Base-by-base conservation (phyloP, 2,888 invertebrate species). In the Buathra laborator region DNA sequence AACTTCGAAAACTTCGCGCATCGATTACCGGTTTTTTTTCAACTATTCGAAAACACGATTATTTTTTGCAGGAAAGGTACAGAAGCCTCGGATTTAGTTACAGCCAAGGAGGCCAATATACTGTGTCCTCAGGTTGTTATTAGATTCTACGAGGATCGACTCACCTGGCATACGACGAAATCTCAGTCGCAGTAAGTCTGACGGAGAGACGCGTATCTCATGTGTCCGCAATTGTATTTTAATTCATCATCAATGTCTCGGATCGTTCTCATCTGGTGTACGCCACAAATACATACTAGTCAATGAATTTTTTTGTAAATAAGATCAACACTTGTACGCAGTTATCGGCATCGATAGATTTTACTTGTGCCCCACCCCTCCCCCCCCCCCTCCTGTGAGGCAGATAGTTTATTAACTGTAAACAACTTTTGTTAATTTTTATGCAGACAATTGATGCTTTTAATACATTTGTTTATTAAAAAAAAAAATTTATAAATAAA, bases 81-180 rank as follows among this genome's bases (percentile, higher is more conserved):
- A 4, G 96, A 96, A 89, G 96, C 96, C 90, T 96, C 96, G 0
- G 96, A 96, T 91, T 91, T 96, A 71, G 96, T 96, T 0, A 96
- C 96, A 24, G 96, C 96, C 0, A 94, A 95, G 88, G 95, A 96
- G 89, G 96, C 96, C 1, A 96, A 96, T 91, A 92, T 95, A 0
- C 95, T 95, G 87, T 96, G 96, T 91, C 96, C 96, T 0, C 96
- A 96, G 92, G 95, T 96, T 81, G 96, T 96, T 4, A 96, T 96
- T 85, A 95, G 94, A 88, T 96, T 96, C 93, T 97, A 96, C 89
- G 96, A 97, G 90, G 96, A 96, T 89, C 94, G 98, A 88, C 95
- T 99, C 16, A 98, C 98, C 14, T 99, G 98, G 98, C 97, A 98
- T 92, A 96, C 96, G n/a, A 96, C 96, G 75, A 95, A 94, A 87